These are phyloP conservation scores for Morpho helenor DNA, from an alignment of 2,888 invertebrate genomes.

Conservation along the genomic window DNA sequence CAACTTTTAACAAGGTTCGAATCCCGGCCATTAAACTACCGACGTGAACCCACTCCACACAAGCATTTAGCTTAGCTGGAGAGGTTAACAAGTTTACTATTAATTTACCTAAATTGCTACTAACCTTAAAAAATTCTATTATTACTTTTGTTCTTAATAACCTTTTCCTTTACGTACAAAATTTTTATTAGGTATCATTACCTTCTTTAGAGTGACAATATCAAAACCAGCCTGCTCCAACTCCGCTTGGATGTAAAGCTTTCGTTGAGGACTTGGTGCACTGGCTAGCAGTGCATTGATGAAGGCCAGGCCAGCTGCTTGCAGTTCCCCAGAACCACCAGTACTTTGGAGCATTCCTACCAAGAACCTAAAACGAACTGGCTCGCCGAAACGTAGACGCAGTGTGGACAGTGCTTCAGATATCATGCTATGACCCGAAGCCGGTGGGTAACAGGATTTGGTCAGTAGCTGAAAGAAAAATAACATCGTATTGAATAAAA, in stretches of 20 bases:
- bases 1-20: too few species aligned
- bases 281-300: slow-evolving; percentile 90
- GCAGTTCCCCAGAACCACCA: slow-evolving; percentile 85
- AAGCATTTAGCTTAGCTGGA: too few species aligned
- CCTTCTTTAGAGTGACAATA: slow-evolving; percentile 79
- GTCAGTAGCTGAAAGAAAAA: slow-evolving; percentile 84
- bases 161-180: background rate
- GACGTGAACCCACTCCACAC: too few species aligned
- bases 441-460: slow-evolving; percentile 87
- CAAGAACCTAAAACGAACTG: slow-evolving; percentile 93
- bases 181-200: slow-evolving; percentile 30
- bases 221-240: slow-evolving; percentile 90
- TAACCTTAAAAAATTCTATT: too few species aligned
- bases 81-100: too few species aligned
- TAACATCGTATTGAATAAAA: too few species aligned
- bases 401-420: slow-evolving; percentile 95
- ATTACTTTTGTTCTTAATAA: too few species aligned
- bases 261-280: slow-evolving; percentile 85
- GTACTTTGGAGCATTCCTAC: slow-evolving; percentile 92
- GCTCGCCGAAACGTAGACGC: slow-evolving; percentile 92
- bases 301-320: slow-evolving; percentile 90
- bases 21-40: too few species aligned
- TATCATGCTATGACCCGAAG: slow-evolving; percentile 89
- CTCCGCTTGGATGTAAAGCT: slow-evolving; percentile 91
- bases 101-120: too few species aligned